phyloP scores from a whole-genome alignment of 2,113 vertebrate genomes.

The Catharus bicknelli region DNA sequence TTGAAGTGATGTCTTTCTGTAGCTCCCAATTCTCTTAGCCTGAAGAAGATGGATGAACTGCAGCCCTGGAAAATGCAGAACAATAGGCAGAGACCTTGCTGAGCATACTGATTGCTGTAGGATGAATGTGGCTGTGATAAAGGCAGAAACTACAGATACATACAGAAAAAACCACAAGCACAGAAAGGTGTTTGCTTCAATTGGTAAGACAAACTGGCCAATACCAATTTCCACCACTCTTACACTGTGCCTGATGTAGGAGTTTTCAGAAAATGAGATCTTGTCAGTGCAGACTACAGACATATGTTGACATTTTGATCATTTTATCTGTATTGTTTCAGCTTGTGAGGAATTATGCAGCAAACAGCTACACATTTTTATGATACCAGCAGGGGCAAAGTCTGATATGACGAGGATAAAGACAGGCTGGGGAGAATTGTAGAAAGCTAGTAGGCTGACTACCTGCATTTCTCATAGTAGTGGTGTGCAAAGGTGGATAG shows the following conservation, averaged over 20 bases:
- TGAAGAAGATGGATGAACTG: neutral
- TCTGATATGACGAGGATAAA: neutral
- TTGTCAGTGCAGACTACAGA: neutral
- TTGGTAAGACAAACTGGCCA: neutral
- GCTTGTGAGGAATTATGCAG: neutral
- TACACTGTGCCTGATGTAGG: neutral
- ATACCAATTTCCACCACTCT: neutral
- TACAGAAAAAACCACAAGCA: neutral
- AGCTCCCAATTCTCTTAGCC: neutral
- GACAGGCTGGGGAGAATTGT: neutral
- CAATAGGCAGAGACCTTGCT: neutral
- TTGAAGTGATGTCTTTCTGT: neutral
- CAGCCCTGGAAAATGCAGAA: neutral
- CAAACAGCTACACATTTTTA: neutral
- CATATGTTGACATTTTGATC: neutral
- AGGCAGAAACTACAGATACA: neutral
- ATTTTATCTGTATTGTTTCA: neutral
- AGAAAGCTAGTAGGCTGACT: neutral
- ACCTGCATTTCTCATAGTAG: fast-evolving
- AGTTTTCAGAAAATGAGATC: neutral
- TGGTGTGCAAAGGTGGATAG: neutral
- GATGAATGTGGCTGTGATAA: neutral
- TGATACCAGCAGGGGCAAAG: neutral
- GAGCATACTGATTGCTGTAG: neutral
- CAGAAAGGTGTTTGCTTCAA: neutral